Conservation (phyloP, 2,888 invertebrate genomes). For the Mythimna impura region DNA sequence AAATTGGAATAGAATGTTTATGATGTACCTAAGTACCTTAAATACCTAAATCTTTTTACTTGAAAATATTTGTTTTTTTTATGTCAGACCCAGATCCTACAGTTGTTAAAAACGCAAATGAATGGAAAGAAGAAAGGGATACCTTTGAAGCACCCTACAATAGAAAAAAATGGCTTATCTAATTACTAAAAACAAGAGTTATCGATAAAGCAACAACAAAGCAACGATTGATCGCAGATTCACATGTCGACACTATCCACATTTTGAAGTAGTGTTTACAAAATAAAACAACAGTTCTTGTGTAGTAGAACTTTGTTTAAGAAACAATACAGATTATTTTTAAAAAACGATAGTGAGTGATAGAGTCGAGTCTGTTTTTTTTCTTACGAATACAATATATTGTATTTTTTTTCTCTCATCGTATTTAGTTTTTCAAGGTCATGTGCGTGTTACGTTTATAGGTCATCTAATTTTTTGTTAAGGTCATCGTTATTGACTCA, state of each 20-base stretch:
- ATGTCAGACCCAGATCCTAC: no score
- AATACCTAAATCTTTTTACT: no score
- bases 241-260: neutral
- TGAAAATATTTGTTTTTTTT: no score
- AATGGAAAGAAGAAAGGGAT: no score
- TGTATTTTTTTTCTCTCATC: conserved; percentile 27
- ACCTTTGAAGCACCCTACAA: no score
- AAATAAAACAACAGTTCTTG: conserved; percentile 3
- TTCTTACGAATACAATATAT: conserved; percentile 28
- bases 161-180: neutral
- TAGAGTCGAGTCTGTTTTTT: conserved; percentile 31
- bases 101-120: no score
- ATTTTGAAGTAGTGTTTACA: neutral
- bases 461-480: neutral
- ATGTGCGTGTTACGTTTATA: neutral
- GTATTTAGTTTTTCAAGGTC: conserved; percentile 21
- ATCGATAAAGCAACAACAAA: neutral
- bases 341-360: conserved; percentile 28
- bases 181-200: no score
- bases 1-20: no score
- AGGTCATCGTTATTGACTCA: conserved; percentile 3
- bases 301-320: neutral
- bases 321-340: conserved; percentile 42
- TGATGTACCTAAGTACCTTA: no score
- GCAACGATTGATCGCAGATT: neutral